Evolutionary conservation across 2,797 vertebrate species (phyloP).

Genomic region (Syngnathus acus): DNA sequence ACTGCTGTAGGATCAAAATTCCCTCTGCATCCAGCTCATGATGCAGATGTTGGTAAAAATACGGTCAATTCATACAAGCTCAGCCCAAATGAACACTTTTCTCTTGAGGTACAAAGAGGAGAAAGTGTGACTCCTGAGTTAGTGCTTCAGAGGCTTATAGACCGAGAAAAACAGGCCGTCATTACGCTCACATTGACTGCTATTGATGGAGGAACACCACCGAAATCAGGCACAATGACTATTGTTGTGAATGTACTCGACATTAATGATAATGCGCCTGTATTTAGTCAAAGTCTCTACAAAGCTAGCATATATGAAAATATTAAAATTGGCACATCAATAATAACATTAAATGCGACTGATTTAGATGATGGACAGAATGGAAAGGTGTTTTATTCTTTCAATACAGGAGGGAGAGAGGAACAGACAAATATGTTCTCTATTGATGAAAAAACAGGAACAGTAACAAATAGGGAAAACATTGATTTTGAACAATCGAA

Average conservation of each 20-base stretch:
- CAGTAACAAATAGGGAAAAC: constrained; percentile 56
- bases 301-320: constrained; percentile 69
- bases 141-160: constrained; percentile 52
- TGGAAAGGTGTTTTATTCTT: constrained; percentile 64
- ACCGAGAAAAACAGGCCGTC: constrained; percentile 49
- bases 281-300: constrained; percentile 44
- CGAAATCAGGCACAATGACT: constrained; percentile 40
- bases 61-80: constrained; percentile 72
- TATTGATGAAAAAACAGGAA: constrained; percentile 66
- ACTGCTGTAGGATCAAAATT: constrained; percentile 63
- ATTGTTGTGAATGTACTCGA: constrained; percentile 42
- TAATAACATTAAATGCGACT: constrained; percentile 46
- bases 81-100: constrained; percentile 73
- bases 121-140: constrained; percentile 35
- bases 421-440: constrained; percentile 58
- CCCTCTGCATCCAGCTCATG: constrained; percentile 65
- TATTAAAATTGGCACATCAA: constrained; percentile 41
- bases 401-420: constrained; percentile 36
- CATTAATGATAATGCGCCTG: constrained; percentile 52
- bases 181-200: constrained; percentile 51
- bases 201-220: constrained; percentile 56
- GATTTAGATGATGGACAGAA: constrained; percentile 56
- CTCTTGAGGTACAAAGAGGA: constrained; percentile 48
- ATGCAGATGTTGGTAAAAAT: constrained; percentile 74
- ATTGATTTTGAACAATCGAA: constrained; percentile 49